Evolutionary conservation across 2,888 invertebrate species (phyloP).

Genomic region (Synanthedon formicaeformis): DNA sequence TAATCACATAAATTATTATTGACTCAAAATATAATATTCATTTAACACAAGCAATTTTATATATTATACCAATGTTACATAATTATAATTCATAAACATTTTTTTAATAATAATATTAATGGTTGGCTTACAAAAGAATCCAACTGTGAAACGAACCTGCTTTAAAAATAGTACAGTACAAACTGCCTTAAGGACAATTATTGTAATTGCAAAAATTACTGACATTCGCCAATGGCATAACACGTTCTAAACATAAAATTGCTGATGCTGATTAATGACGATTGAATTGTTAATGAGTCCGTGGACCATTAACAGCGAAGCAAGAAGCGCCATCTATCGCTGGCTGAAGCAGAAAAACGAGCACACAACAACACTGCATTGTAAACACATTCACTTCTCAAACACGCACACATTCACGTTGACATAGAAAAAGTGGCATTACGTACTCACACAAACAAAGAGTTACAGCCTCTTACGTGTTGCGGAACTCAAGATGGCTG

Average conservation of each 20-base stretch:
- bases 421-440: conserved; percentile 65
- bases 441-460: conserved; percentile 51
- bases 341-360: conserved; percentile 13
- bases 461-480: conserved; percentile 68
- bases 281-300: not conserved
- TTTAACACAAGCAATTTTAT: too few species aligned
- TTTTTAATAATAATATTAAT: too few species aligned
- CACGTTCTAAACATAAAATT: not conserved
- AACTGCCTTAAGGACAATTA: too few species aligned
- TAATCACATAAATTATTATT: too few species aligned
- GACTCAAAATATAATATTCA: too few species aligned
- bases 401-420: conserved; percentile 33
- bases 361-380: conserved; percentile 16
- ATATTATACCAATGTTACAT: too few species aligned
- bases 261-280: not conserved
- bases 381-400: conserved; percentile 41
- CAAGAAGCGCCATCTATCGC: conserved; percentile 21
- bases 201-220: not conserved
- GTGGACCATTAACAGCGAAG: not conserved
- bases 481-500: conserved; percentile 71
- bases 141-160: too few species aligned
- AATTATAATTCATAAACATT: too few species aligned
- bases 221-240: not conserved
- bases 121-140: too few species aligned
- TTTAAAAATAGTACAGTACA: too few species aligned